Evolutionary conservation across 2,113 vertebrate genomes (phyloP), one percentile per base, ranked within the genome.

Genomic region (Cottus gobio): DNA sequence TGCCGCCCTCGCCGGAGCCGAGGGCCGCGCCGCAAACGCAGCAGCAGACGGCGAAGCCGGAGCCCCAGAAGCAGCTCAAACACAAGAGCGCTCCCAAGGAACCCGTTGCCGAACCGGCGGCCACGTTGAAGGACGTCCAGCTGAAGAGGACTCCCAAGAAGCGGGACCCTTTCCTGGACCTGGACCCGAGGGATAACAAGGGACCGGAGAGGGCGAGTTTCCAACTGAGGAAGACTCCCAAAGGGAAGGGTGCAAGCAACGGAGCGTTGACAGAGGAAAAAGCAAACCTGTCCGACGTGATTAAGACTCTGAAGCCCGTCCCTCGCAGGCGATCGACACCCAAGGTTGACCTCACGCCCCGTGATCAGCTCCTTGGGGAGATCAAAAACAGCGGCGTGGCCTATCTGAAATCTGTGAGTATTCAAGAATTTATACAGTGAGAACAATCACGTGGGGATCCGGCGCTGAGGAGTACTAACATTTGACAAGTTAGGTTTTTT

Each of bases 301-400:
- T 99, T 91, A 98, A 95, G 91, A 97, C 97, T 0, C 93, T 99
- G 5, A 99, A 98, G 83, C 97, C 98, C 0, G 46, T 99, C 37
- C 96, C 98, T 9, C 96, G 96, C 62, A 95, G 95, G 22, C 94
- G 98, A 54, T 90, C 96, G 0, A 96, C 97, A 3, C 96, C 98
- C 0, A 90, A 96, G n/a, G 95, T 98, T 0, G 95, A 99, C 0
- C 80, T 94, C 72, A 98, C 97, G 0, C 98, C 98, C 0, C 93
- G 98, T 34, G 98, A 99, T 83, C 90, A 96, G 77, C 96, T 99
- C 0, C 92, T 99, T 2, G 96, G 84, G 0, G 96, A 97, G 91
- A 99, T 99, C 71, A 96, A 96, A 44, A 96, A 97, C 71, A 99
- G 98, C 89, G 98, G 96, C 0, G 95, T 99, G 0, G 98, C 98